Evolutionary conservation across 2,113 vertebrate species (phyloP), one percentile per base, ranked within the genome.

Genomic region (Propithecus coquereli): DNA sequence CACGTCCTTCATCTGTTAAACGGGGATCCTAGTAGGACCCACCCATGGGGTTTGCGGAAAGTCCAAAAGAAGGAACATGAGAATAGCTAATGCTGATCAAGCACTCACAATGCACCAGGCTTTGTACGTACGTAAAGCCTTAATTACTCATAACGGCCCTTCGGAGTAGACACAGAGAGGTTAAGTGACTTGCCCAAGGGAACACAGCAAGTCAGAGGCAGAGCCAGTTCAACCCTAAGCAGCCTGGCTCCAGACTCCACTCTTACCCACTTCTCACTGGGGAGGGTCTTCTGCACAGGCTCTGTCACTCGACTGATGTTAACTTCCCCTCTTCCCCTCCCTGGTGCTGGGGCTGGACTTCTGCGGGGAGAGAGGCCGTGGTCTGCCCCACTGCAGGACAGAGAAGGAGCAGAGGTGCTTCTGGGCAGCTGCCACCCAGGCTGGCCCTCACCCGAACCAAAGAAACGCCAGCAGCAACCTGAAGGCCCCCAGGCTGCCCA

Each of bases 401-500:
- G 10, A 81, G 37, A 45, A 82, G 76, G 63, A 54, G 18, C n/a
- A 22, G 17, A 52, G 43, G 54, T 27, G 22, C 30, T 71, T 89
- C 68, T 34, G 63, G 57, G 6, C 76, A 47, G n/a, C 30, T 82
- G 12, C 47, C 17, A 59, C 63, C 25, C 54, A 37, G 27, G 8
- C 70, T 2, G 34, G 34, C 43, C 27, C 59, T 79, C 92, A 37
- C 0, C 4, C 23, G 2, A 3, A 32, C 34, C 47, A 0, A 25
- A 82, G 59, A 74, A 82, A 84, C 14, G 4, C 13, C 27, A 50
- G 27, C 63, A 50, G 47, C 32, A 45, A 6, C 45, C 16, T 0
- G 0, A 22, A 18, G 71, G 0, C 32, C 45, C 12, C 34, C 3
- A 0, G 54, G 27, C 3, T 2, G 5, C 18, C 12, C 23, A 3